Evolutionary conservation across 1,140 invertebrate genomes (phyloP).

Genomic region (Penaeus vannamei): DNA sequence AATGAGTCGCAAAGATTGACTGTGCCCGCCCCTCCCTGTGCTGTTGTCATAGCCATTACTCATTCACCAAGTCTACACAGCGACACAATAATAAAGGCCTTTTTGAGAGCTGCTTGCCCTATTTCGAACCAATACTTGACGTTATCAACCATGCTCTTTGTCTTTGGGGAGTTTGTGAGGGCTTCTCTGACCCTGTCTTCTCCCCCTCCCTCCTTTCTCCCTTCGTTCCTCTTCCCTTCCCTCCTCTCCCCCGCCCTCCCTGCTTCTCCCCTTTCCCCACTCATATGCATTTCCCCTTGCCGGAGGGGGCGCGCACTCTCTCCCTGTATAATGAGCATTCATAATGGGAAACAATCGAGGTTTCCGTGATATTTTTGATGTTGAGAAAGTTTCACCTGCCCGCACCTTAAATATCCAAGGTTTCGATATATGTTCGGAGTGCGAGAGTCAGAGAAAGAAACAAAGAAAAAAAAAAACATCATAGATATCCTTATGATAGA

Average conservation of each 20-base stretch:
- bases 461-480: too few relatives aligned
- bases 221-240: conserved; percentile 3
- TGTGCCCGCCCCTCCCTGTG: conserved; percentile 19
- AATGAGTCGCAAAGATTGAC: conserved; percentile 48
- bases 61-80: conserved; percentile 9
- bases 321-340: not conserved
- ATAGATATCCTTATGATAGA: too few relatives aligned
- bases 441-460: too few relatives aligned
- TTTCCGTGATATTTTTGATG: too few relatives aligned
- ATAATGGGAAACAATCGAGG: too few relatives aligned
- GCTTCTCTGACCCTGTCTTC: not conserved
- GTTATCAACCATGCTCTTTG: too few relatives aligned
- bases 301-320: not conserved
- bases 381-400: too few relatives aligned
- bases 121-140: too few relatives aligned
- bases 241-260: not conserved
- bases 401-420: too few relatives aligned
- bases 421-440: too few relatives aligned
- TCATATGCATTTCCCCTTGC: not conserved
- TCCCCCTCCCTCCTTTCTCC: conserved; percentile 6
- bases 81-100: not conserved
- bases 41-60: not conserved
- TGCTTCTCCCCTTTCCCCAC: not conserved
- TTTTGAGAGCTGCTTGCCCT: too few relatives aligned
- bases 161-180: too few relatives aligned